Base-by-base conservation (phyloP, 1,140 invertebrate species). In the Caenorhabditis elegans region DNA sequence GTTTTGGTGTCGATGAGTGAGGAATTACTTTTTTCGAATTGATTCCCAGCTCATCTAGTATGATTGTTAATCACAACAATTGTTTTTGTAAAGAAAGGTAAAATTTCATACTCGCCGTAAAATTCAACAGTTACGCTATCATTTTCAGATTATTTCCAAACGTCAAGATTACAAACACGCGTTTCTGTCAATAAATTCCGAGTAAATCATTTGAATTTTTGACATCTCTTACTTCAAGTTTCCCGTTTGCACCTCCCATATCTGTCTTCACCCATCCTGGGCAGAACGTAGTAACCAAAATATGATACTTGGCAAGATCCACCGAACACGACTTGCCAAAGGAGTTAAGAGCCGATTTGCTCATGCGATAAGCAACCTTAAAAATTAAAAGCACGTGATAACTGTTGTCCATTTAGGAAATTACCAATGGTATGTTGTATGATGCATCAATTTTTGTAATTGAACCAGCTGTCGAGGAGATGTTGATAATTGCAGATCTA, bases 251-350 rank as follows among this genome's bases (percentile, higher is more conserved):
- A 60, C 81, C 81, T 78, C 81, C 81, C 81, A 82, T 82, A 36
- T 82, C 81, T 28, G 81, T 82, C 17, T 77, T 43, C 8, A 82
- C 81, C 81, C 81, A 82, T 78, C 81, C 81, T 15, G 81, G 81
- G 36, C 81, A 80, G 79, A 43, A 80, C 13, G 79, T 70, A 26
- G 70, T 70, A 13, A 77, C 24, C 26, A 81, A 36, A 43, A 81
- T 76, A 49, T 81, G 65, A 31, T 76, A 47, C 15, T 76, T 46
- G n/a, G 34, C 31, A 8, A 76, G 26, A 26, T 81, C 80, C 8
- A 81, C 22, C 5, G 80, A 81, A 11, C n/a, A n/a, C 1, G 80
- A 70, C 17, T 77, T 81, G 47, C 28, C 49, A n/a, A 81, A 76
- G 2, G 65, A 77, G 39, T 81, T 81, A 10, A 81, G 70, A 8